phyloP scores from a whole-genome alignment of 2,888 invertebrate species.

The Papilio demoleus region DNA sequence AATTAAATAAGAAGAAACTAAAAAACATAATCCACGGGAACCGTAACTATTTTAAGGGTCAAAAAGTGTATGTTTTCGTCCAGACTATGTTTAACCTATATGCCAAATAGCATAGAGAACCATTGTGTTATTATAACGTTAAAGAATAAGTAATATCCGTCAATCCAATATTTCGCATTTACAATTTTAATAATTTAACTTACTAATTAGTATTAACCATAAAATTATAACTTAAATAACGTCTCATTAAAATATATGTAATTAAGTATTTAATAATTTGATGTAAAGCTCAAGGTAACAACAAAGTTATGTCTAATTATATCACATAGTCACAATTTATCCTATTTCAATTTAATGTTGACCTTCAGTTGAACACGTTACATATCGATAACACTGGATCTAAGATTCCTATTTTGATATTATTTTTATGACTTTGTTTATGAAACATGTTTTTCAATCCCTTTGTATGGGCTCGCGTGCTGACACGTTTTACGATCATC shows the following conservation, averaged over 20 bases:
- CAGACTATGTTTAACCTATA: too few relatives aligned
- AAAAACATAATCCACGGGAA: too few relatives aligned
- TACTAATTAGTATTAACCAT: too few relatives aligned
- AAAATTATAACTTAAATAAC: not conserved
- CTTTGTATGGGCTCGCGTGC: slow-evolving; percentile 15
- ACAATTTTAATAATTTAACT: too few relatives aligned
- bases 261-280: not conserved
- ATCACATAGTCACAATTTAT: not conserved
- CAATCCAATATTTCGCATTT: too few relatives aligned
- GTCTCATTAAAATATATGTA: not conserved
- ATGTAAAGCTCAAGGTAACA: not conserved
- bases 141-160: too few relatives aligned
- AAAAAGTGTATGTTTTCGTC: too few relatives aligned
- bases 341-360: not conserved
- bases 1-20: too few relatives aligned
- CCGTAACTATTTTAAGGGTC: too few relatives aligned
- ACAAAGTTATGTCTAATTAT: not conserved
- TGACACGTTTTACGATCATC: slow-evolving; percentile 27
- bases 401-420: slow-evolving; percentile 20
- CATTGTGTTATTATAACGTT: too few relatives aligned
- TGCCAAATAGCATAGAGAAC: too few relatives aligned
- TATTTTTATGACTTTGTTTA: slow-evolving; percentile 26
- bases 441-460: slow-evolving; percentile 24
- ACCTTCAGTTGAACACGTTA: slow-evolving; percentile 17
- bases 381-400: slow-evolving; percentile 11